Evolutionary conservation across 2,888 invertebrate species (phyloP).

Genomic region (Plemyria rubiginata): DNA sequence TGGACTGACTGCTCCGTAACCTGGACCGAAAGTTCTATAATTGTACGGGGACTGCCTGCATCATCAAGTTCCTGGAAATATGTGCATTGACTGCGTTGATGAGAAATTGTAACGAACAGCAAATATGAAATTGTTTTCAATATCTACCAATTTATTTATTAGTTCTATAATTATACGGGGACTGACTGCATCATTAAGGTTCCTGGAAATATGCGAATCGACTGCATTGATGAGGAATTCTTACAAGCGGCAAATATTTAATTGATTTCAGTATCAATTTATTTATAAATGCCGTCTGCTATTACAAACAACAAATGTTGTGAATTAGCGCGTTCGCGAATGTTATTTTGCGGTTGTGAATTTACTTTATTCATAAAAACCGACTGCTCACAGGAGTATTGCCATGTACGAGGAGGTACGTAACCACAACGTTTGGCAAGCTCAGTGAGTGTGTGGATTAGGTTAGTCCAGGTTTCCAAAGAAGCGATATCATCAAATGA

Average conservation of each 20-base stretch:
- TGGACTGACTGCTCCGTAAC: constrained; percentile 93
- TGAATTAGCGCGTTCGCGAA: constrained; percentile 21
- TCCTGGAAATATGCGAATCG: too few species aligned
- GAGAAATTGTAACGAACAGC: too few species aligned
- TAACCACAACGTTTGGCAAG: constrained; percentile 49
- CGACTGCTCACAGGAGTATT: constrained; percentile 13
- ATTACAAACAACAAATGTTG: constrained; percentile 11
- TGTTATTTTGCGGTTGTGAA: constrained; percentile 22
- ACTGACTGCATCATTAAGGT: too few species aligned
- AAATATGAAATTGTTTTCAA: background rate
- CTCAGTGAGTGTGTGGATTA: constrained; percentile 41
- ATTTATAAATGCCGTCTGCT: background rate
- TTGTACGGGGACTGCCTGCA: background rate
- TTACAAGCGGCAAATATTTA: background rate
- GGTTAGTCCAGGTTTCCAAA: background rate
- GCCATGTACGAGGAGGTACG: constrained; percentile 1
- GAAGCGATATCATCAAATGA: background rate
- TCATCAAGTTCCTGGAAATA: background rate
- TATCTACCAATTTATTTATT: too few species aligned
- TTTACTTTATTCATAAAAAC: constrained; percentile 26
- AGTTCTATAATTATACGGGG: too few species aligned
- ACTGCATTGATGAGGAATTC: too few species aligned
- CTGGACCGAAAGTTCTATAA: constrained; percentile 65
- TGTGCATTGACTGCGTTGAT: too few species aligned
- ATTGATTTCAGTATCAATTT: background rate